phyloP scores from a whole-genome alignment of 2,888 invertebrate species.

The Campaea margaritaria region DNA sequence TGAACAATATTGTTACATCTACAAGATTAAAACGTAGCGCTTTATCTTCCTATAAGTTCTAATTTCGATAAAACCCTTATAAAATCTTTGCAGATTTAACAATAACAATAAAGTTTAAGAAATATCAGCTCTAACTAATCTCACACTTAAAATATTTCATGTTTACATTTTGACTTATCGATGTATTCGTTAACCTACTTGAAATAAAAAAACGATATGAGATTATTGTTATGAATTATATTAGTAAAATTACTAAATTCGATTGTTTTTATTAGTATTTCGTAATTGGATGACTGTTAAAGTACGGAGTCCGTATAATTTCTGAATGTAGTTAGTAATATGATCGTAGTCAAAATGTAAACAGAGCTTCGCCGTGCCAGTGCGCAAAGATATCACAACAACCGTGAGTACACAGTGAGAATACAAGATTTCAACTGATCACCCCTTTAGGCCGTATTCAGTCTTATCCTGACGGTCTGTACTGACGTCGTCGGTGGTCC shows the following conservation, averaged over 20 bases:
- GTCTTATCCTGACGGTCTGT: too few relatives aligned
- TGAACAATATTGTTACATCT: constrained; percentile 53
- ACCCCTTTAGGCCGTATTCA: too few relatives aligned
- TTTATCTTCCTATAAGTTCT: constrained; percentile 30
- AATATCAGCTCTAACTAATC: constrained; percentile 60
- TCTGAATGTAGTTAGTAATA: not conserved
- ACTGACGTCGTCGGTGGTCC: too few relatives aligned
- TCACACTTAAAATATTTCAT: constrained; percentile 52
- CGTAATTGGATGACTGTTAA: too few relatives aligned
- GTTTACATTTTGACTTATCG: constrained; percentile 37
- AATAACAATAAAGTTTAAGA: constrained; percentile 55
- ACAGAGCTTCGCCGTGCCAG: constrained; percentile 28
- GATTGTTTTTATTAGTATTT: too few relatives aligned
- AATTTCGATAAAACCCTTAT: constrained; percentile 39
- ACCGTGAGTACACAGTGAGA: constrained; percentile 39
- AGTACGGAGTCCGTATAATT: too few relatives aligned
- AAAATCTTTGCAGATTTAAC: constrained; percentile 54
- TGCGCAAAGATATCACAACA: constrained; percentile 40
- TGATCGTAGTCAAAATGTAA: constrained; percentile 35
- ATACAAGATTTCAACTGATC: constrained; percentile 30
- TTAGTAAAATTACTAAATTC: too few relatives aligned
- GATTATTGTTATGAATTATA: too few relatives aligned
- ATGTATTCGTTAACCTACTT: too few relatives aligned
- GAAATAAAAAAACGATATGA: too few relatives aligned
- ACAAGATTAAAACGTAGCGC: constrained; percentile 43